Evolutionary conservation across 2,797 vertebrate genomes (phyloP).

Genomic region (Bovichtus diacanthus): DNA sequence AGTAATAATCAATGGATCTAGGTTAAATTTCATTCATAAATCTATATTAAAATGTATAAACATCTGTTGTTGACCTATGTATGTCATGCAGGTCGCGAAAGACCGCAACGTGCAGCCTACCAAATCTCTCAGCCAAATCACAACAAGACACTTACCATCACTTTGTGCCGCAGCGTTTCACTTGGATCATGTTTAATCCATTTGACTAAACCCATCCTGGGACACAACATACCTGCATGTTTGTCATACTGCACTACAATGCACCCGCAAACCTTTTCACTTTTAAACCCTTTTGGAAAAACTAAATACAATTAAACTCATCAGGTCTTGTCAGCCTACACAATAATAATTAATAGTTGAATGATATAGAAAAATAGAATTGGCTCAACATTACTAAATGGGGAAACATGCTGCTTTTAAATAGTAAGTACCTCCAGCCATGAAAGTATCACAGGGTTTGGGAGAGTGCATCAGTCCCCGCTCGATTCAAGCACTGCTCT

Average conservation of each 20-base stretch:
- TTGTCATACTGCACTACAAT: not conserved
- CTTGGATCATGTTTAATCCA: not conserved
- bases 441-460: not conserved
- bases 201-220: not conserved
- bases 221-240: not conserved
- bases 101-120: not conserved
- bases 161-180: not conserved
- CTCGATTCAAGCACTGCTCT: slow-evolving; percentile 25
- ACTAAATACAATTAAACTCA: no score
- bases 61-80: not conserved
- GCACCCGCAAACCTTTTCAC: not conserved
- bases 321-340: not conserved
- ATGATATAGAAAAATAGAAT: not conserved
- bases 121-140: not conserved
- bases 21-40: not conserved
- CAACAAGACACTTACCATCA: not conserved
- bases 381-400: not conserved
- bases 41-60: not conserved
- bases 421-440: not conserved
- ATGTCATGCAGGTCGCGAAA: not conserved
- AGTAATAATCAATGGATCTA: not conserved
- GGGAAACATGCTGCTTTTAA: slow-evolving; percentile 5
- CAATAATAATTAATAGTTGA: not conserved
- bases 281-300: not conserved
- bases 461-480: slow-evolving; percentile 20